These are phyloP conservation scores for Scaptomyza polygonia DNA, from an alignment of 2,888 invertebrate species.

Conservation along the genomic window DNA sequence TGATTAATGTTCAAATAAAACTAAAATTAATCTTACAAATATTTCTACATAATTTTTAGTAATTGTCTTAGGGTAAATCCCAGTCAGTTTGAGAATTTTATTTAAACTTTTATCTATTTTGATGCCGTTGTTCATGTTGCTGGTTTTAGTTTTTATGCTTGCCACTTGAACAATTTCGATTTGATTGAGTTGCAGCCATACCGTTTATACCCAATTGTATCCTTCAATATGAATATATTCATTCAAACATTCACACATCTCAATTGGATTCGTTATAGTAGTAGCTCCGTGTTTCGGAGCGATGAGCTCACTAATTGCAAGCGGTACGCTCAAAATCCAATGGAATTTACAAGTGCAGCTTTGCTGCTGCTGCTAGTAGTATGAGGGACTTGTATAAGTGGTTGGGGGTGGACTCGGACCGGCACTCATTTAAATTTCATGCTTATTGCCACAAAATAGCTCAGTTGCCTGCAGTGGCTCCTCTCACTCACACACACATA, in stretches of 20 bases:
- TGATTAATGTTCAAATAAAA: too few species aligned
- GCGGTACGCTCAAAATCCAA: slow-evolving; percentile 60
- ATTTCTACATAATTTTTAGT: too few species aligned
- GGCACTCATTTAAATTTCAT: slow-evolving; percentile 77
- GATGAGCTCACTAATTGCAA: slow-evolving; percentile 67
- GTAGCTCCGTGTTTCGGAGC: slow-evolving; percentile 24
- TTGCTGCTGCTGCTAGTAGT: too few species aligned
- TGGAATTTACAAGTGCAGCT: slow-evolving; percentile 52
- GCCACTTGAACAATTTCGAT: slow-evolving; percentile 57
- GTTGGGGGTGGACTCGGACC: slow-evolving; percentile 18
- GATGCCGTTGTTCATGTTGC: slow-evolving; percentile 12
- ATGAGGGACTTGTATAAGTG: slow-evolving; percentile 14
- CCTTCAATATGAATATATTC: slow-evolving; percentile 6
- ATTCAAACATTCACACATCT: slow-evolving; percentile 3
- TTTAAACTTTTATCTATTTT: slow-evolving; percentile 9
- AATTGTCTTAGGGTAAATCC: neutral
- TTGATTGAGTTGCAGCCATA: slow-evolving; percentile 53
- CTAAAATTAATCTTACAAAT: too few species aligned
- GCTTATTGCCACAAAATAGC: slow-evolving; percentile 79
- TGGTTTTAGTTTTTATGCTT: slow-evolving; percentile 33
- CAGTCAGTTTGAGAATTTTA: neutral
- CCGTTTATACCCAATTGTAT: neutral
- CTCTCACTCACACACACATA: slow-evolving; percentile 3
- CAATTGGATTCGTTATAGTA: slow-evolving; percentile 26
- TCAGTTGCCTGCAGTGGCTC: slow-evolving; percentile 64